These are phyloP conservation scores for Cotesia glomerata DNA, from an alignment of 1,140 invertebrate species.

Conservation along the genomic window DNA sequence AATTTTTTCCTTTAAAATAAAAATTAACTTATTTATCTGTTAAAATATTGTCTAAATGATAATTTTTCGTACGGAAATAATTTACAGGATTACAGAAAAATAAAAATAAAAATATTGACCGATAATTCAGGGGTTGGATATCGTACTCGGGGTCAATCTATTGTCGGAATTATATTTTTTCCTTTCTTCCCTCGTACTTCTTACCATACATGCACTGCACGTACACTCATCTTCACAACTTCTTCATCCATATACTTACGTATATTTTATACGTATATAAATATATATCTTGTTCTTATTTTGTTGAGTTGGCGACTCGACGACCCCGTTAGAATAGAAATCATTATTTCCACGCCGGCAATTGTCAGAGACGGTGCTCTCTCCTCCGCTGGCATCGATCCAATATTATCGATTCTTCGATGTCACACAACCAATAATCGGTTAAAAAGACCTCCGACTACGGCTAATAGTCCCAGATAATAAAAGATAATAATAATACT, in stretches of 20 bases:
- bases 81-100: too few relatives aligned
- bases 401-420: slow-evolving; percentile 23
- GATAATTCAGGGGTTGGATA: too few relatives aligned
- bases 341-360: slow-evolving; percentile 34
- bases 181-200: too few relatives aligned
- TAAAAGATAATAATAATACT: not conserved
- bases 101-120: too few relatives aligned
- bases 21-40: too few relatives aligned
- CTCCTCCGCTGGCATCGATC: slow-evolving; percentile 29
- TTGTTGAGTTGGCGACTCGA: slow-evolving; percentile 21
- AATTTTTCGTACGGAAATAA: too few relatives aligned
- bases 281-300: not conserved
- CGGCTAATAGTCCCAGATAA: not conserved
- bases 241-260: too few relatives aligned
- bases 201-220: not conserved
- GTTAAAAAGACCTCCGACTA: not conserved
- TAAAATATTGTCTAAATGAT: too few relatives aligned
- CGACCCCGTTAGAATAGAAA: slow-evolving; percentile 26
- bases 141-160: too few relatives aligned
- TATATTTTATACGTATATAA: too few relatives aligned
- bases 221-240: not conserved
- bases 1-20: too few relatives aligned
- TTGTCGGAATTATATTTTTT: too few relatives aligned
- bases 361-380: slow-evolving; percentile 21
- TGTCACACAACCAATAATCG: slow-evolving; percentile 1